These are phyloP conservation scores for Narcine bancroftii DNA, from an alignment of 2,113 vertebrate species.

Conservation along the genomic window DNA sequence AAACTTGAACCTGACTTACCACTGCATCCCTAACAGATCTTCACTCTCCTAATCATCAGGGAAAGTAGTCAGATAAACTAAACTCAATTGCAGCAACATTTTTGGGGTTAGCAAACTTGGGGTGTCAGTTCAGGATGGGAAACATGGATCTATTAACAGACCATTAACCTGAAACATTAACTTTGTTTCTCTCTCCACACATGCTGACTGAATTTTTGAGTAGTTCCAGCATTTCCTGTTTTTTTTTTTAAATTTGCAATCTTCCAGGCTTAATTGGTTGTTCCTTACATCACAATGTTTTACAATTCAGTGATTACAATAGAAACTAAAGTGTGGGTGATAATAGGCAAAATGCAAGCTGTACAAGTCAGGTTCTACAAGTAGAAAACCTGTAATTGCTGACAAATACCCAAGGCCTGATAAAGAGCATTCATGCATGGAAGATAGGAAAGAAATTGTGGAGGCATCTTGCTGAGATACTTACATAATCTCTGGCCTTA, in stretches of 20 bases:
- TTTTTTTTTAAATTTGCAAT: background rate
- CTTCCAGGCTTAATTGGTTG: background rate
- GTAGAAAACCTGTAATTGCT: background rate
- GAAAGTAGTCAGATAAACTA: background rate
- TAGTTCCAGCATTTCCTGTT: background rate
- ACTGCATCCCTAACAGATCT: background rate
- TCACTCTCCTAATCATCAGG: background rate
- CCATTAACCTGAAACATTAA: background rate
- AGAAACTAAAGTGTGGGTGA: background rate
- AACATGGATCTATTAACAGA: background rate
- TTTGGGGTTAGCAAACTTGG: background rate
- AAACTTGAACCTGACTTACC: background rate
- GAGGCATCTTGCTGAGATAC: too few relatives aligned
- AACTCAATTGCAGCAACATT: background rate
- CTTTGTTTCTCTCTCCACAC: background rate
- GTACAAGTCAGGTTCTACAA: background rate
- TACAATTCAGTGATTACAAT: background rate
- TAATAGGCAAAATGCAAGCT: background rate
- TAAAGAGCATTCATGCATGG: too few relatives aligned
- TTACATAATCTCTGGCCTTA: too few relatives aligned
- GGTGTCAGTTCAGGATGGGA: background rate
- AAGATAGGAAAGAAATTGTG: too few relatives aligned
- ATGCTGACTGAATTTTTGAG: too few relatives aligned
- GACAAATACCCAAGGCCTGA: too few relatives aligned
- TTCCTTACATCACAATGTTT: background rate